phyloP scores from a whole-genome alignment of 2,888 invertebrate species.

The Zele albiditarsus region DNA sequence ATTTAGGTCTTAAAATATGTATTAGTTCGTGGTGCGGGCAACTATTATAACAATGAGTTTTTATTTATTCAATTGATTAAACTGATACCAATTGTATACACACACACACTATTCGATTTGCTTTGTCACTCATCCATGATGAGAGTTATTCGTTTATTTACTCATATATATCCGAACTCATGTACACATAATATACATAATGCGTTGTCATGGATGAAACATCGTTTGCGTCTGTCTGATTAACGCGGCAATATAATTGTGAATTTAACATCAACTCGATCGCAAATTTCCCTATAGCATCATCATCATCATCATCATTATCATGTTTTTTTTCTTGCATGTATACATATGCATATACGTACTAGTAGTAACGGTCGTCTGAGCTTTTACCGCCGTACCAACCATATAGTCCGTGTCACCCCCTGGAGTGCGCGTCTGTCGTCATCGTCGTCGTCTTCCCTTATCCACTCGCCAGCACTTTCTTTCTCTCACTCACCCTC shows the following conservation, averaged over 20 bases:
- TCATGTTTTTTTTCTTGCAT: background rate
- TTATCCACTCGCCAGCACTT: slow-evolving; percentile 4
- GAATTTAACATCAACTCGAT: background rate
- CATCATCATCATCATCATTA: background rate
- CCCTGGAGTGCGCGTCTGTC: background rate
- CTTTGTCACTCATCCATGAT: background rate
- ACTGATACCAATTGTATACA: background rate
- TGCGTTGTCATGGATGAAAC: slow-evolving; percentile 3
- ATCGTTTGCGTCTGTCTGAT: background rate
- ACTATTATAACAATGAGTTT: no score
- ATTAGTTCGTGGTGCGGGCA: no score
- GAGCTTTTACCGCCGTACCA: background rate
- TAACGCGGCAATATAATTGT: slow-evolving; percentile 9
- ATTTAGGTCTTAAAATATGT: no score
- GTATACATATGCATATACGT: background rate
- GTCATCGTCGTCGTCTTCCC: background rate
- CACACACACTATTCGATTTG: background rate
- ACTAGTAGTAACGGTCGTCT: background rate
- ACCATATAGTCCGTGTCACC: background rate
- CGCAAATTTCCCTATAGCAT: background rate
- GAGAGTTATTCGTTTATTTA: background rate
- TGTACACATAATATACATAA: background rate
- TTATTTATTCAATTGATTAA: slow-evolving; percentile 9
- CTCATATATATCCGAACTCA: background rate
- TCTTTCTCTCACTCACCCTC: slow-evolving; percentile 13